Percentiles rank a stretch among this genome's conserved stretches.
phyloP scores from a whole-genome alignment of 2,888 invertebrate species.

The Holacanthella duospinosa region DNA sequence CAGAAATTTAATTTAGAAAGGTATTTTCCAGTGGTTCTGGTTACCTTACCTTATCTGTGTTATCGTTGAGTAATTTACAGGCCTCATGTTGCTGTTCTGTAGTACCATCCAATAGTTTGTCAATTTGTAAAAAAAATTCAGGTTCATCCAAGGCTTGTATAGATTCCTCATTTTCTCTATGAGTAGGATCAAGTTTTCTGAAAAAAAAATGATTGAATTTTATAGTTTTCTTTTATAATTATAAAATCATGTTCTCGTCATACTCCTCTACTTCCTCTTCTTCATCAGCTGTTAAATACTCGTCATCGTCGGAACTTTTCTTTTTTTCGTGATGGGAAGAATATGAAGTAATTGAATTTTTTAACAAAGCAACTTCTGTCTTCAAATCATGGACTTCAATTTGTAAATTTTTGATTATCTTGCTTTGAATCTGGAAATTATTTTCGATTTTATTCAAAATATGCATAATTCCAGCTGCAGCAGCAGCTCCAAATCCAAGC shows the following conservation, averaged over 20 bases:
- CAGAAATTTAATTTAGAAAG: neutral
- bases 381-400: slow-evolving; percentile 24
- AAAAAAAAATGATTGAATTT: no score
- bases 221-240: no score
- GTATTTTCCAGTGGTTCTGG: neutral
- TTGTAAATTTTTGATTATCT: slow-evolving; percentile 19
- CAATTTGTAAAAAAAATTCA: slow-evolving; percentile 39
- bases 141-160: neutral
- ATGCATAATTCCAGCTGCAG: slow-evolving; percentile 28
- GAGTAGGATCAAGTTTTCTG: no score
- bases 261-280: slow-evolving; percentile 16
- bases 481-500: slow-evolving; percentile 30
- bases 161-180: neutral
- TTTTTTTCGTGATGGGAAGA: neutral
- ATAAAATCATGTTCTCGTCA: neutral
- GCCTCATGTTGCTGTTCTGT: slow-evolving; percentile 40
- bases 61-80: slow-evolving; percentile 39
- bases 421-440: slow-evolving; percentile 25
- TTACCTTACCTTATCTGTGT: slow-evolving; percentile 38
- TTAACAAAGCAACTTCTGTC: slow-evolving; percentile 25
- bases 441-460: slow-evolving; percentile 23
- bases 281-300: slow-evolving; percentile 23
- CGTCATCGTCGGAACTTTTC: slow-evolving; percentile 23
- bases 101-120: slow-evolving; percentile 41
- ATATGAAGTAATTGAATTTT: slow-evolving; percentile 4